Conservation (phyloP, 2,888 invertebrate genomes). For the Bimastos eiseni region DNA sequence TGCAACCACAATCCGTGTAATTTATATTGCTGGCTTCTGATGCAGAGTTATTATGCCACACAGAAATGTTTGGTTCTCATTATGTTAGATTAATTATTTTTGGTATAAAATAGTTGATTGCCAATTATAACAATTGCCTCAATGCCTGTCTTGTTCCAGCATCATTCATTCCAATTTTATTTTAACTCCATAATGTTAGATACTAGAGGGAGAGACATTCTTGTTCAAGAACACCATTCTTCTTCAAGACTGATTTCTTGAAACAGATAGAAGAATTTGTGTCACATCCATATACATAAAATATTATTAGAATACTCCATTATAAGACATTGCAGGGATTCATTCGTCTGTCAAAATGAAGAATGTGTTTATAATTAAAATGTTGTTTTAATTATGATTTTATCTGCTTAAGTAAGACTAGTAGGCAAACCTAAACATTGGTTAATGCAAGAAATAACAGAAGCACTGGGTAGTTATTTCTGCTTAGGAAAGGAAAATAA, state of each 20-base stretch:
- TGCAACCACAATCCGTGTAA: not conserved
- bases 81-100: conserved; percentile 6
- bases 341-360: not conserved
- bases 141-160: conserved; percentile 4
- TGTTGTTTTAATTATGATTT: not conserved
- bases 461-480: not conserved
- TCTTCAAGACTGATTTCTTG: not conserved
- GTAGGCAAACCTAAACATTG: not conserved
- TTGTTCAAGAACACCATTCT: not conserved
- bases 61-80: not conserved
- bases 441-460: not conserved
- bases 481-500: not conserved
- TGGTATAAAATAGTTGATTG: not conserved
- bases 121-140: not conserved
- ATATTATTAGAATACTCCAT: not conserved
- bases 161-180: not conserved
- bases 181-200: not conserved
- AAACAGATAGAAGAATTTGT: not conserved
- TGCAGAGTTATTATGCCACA: not conserved
- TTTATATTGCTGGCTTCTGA: not conserved
- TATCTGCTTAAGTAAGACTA: not conserved
- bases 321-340: not conserved
- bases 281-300: not conserved
- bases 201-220: not conserved
- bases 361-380: not conserved